Conservation (phyloP, 2,113 vertebrate species). For the Neopipo cinnamomea region DNA sequence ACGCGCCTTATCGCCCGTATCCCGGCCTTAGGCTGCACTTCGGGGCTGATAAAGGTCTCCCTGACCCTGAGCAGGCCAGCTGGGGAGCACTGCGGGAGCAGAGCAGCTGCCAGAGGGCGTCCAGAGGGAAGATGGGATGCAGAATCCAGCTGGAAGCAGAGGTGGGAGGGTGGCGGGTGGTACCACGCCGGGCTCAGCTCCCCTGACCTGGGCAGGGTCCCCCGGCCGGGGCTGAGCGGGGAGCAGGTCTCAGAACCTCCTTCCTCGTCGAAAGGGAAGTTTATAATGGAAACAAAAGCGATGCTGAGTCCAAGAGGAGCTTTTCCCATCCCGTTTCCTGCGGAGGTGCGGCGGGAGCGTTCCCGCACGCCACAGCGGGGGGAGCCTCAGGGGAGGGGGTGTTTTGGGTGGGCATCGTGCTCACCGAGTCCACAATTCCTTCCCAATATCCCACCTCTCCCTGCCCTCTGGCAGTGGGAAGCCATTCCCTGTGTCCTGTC, state of each 20-base stretch:
- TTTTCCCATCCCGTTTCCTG: slow-evolving; percentile 13
- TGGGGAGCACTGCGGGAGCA: fast-evolving
- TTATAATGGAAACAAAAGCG: slow-evolving; percentile 25
- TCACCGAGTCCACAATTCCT: not conserved
- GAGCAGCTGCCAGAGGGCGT: not conserved
- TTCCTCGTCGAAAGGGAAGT: not conserved
- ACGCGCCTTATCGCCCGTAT: fast-evolving
- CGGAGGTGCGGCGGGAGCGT: not conserved
- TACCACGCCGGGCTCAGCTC: not conserved
- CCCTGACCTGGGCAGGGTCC: not conserved
- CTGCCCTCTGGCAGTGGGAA: not conserved
- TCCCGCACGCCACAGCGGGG: not conserved
- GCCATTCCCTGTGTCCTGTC: fast-evolving
- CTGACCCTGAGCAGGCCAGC: not conserved
- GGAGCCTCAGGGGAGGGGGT: fast-evolving
- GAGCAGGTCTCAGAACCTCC: not conserved
- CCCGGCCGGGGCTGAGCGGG: fast-evolving
- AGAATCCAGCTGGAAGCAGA: not conserved
- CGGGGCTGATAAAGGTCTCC: not conserved
- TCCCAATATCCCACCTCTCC: fast-evolving
- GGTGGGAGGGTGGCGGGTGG: not conserved
- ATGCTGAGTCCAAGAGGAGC: not conserved
- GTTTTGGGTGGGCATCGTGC: not conserved
- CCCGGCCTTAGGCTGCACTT: fast-evolving
- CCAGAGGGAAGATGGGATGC: not conserved